A percentile compares a stretch with the other conserved stretches of the same genome.
Evolutionary conservation across 2,888 invertebrate species (phyloP).

Genomic region (Dermolepida albohirtum): DNA sequence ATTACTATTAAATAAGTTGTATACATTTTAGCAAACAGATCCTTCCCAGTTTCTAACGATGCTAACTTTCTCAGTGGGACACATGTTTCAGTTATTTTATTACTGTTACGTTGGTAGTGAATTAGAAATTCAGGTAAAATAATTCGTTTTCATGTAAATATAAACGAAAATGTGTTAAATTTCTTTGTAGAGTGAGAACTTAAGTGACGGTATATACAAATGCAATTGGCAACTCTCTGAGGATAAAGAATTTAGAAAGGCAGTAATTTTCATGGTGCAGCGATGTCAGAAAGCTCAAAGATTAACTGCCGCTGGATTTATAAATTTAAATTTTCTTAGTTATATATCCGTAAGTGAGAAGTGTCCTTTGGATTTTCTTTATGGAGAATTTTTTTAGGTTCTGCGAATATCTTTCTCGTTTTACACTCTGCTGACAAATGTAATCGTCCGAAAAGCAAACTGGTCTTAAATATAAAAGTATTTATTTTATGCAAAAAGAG

Average conservation of each 20-base stretch:
- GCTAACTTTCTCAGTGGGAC: slow-evolving; percentile 24
- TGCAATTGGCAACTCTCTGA: slow-evolving; percentile 40
- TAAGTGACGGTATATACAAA: slow-evolving; percentile 39
- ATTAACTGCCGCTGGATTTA: slow-evolving; percentile 45
- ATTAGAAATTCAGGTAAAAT: slow-evolving; percentile 23
- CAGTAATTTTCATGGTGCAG: slow-evolving; percentile 41
- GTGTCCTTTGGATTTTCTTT: slow-evolving; percentile 42
- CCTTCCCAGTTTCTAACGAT: slow-evolving; percentile 15
- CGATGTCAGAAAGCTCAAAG: slow-evolving; percentile 40
- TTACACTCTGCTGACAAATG: slow-evolving; percentile 21
- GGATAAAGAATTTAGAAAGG: slow-evolving; percentile 39
- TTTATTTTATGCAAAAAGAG: too few relatives aligned
- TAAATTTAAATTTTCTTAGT: slow-evolving; percentile 46
- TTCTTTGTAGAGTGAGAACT: slow-evolving; percentile 43
- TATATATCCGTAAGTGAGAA: slow-evolving; percentile 43
- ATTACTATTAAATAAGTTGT: background rate
- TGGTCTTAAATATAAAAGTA: too few relatives aligned
- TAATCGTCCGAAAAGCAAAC: too few relatives aligned
- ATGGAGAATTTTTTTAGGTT: slow-evolving; percentile 24
- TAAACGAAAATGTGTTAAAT: background rate
- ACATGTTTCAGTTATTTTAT: slow-evolving; percentile 39
- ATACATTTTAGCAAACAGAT: slow-evolving; percentile 9
- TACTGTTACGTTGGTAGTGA: slow-evolving; percentile 38
- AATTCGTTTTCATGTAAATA: too few relatives aligned
- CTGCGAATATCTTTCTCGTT: slow-evolving; percentile 35